Percentiles rank a stretch among this genome's conserved stretches.
Conservation (phyloP, 2,888 invertebrate genomes). For the Drosophila leonis region DNA sequence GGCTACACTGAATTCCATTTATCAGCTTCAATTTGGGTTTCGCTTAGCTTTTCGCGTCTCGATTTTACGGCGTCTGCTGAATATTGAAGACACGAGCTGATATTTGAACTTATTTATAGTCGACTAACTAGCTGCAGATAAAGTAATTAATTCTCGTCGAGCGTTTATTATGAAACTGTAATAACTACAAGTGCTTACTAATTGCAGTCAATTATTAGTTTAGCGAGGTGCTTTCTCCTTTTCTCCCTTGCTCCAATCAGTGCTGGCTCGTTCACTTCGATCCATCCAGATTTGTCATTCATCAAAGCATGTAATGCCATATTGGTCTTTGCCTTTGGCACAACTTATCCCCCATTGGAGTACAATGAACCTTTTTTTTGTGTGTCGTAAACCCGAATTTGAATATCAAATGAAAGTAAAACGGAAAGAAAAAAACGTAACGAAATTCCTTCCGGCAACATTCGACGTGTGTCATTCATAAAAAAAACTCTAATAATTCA, state of each 20-base stretch:
- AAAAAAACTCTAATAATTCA: slow-evolving; percentile 25
- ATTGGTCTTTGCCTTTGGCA: not conserved
- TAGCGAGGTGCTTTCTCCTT: slow-evolving; percentile 8
- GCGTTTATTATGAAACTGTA: slow-evolving; percentile 23
- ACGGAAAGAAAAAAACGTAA: slow-evolving; percentile 14
- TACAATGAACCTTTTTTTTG: slow-evolving; percentile 38
- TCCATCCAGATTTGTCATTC: slow-evolving; percentile 9
- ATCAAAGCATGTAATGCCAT: not conserved
- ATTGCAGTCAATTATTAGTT: slow-evolving; percentile 34
- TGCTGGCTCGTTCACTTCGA: not conserved
- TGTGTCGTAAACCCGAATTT: slow-evolving; percentile 12
- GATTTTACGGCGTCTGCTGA: slow-evolving; percentile 9
- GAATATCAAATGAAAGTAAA: slow-evolving; percentile 39
- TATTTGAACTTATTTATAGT: slow-evolving; percentile 40
- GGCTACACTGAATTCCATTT: slow-evolving; percentile 23
- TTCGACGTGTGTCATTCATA: slow-evolving; percentile 67
- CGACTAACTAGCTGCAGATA: slow-evolving; percentile 27
- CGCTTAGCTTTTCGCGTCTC: slow-evolving; percentile 4
- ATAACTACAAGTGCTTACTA: slow-evolving; percentile 29
- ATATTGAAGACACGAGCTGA: slow-evolving; percentile 29
- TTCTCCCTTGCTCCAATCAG: not conserved
- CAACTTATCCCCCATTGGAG: slow-evolving; percentile 13
- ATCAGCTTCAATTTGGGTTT: slow-evolving; percentile 55
- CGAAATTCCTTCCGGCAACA: slow-evolving; percentile 64
- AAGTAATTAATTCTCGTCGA: slow-evolving; percentile 54